A percentile compares a stretch with the other conserved stretches of the same genome.
Conservation (phyloP, 2,113 vertebrate species). For the Edolisoma coerulescens region DNA sequence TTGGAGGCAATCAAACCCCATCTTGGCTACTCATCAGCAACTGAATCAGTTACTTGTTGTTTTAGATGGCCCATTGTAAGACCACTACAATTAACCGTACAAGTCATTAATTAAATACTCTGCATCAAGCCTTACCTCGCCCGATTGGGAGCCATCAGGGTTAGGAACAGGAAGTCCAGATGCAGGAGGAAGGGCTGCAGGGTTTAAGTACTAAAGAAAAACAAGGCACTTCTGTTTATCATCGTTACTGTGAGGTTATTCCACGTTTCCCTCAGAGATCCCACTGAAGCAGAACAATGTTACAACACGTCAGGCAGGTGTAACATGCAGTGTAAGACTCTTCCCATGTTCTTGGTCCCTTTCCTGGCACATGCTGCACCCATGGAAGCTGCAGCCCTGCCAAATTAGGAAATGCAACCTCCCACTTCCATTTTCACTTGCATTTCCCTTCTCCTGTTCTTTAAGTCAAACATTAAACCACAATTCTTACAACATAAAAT, state of each 20-base stretch:
- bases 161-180: constrained; percentile 69
- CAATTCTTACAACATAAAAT: not conserved
- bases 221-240: not conserved
- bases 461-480: not conserved
- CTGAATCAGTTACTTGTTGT: not conserved
- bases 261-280: not conserved
- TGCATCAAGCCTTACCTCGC: constrained; percentile 79
- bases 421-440: not conserved
- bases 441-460: not conserved
- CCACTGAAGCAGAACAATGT: not conserved
- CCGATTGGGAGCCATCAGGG: constrained; percentile 74
- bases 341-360: not conserved
- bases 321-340: rapidly evolving
- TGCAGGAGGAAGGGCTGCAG: constrained; percentile 71
- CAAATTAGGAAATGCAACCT: not conserved
- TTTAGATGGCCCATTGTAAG: not conserved
- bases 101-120: not conserved
- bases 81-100: not conserved
- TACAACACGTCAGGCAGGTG: not conserved
- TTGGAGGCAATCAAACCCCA: not conserved
- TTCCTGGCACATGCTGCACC: not conserved
- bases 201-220: constrained; percentile 75
- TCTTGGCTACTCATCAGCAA: not conserved
- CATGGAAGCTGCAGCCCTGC: not conserved
- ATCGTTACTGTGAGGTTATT: rapidly evolving